A percentile compares a stretch with the other conserved stretches of the same genome.
phyloP scores from a whole-genome alignment of 1,140 invertebrate genomes.

The Halyomorpha halys region DNA sequence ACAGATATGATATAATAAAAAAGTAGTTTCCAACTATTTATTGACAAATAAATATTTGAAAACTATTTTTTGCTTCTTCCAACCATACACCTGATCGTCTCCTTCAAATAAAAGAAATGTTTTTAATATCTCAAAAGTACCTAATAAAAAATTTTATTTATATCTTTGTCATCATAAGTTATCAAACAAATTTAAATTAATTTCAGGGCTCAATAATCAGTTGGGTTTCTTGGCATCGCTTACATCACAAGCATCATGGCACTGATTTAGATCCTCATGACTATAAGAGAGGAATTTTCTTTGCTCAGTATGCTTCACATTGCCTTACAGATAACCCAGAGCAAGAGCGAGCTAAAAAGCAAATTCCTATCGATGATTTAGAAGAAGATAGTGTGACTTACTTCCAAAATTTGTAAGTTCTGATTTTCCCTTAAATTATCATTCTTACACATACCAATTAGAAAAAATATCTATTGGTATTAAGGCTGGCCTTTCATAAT shows the following conservation, averaged over 20 bases:
- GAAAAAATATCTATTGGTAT: no score
- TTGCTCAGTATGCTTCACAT: constrained; percentile 57
- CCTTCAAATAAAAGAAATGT: no score
- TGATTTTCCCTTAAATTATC: background rate
- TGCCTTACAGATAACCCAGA: constrained; percentile 57
- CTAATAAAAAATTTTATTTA: no score
- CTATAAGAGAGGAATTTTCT: constrained; percentile 72
- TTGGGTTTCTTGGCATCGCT: constrained; percentile 70
- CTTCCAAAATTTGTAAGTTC: constrained; percentile 63
- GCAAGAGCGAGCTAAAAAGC: constrained; percentile 53
- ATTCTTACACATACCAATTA: no score
- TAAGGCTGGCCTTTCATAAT: no score
- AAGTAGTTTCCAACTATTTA: no score
- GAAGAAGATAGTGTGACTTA: constrained; percentile 71
- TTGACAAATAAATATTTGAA: no score
- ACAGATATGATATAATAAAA: no score
- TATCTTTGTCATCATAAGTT: no score
- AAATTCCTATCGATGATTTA: constrained; percentile 78
- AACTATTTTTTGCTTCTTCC: no score
- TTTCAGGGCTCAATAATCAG: constrained; percentile 62
- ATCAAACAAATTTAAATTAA: constrained; percentile 15
- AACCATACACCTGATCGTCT: no score
- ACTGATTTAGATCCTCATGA: constrained; percentile 87
- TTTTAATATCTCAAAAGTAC: no score
- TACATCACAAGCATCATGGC: constrained; percentile 81